Evolutionary conservation across 2,888 invertebrate species (phyloP).

Genomic region (Cecidostiba fungosa): DNA sequence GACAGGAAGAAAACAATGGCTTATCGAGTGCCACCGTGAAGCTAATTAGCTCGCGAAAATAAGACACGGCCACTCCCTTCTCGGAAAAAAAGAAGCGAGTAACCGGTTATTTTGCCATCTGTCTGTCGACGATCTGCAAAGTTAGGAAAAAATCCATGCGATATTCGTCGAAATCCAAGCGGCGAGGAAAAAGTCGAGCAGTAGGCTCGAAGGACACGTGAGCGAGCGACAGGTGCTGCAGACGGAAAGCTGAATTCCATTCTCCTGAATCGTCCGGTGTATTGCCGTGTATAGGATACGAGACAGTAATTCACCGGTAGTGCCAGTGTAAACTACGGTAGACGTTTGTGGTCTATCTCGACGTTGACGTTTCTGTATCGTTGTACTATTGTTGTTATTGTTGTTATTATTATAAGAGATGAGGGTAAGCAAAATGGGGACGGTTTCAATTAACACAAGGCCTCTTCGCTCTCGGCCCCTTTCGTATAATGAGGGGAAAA

Average conservation of each 20-base stretch:
- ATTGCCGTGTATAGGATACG: neutral
- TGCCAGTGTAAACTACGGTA: neutral
- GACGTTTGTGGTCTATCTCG: neutral
- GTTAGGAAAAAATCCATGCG: neutral
- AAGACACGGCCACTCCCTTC: neutral
- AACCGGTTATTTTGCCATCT: neutral
- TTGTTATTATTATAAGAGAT: neutral
- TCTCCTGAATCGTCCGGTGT: constrained; percentile 26
- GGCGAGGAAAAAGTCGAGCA: neutral
- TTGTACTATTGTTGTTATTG: neutral
- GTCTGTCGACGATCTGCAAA: too few species aligned
- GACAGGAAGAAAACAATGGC: neutral
- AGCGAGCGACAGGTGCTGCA: constrained; percentile 43
- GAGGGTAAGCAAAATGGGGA: neutral
- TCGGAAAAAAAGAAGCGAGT: neutral
- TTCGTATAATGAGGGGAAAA: neutral
- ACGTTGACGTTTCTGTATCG: neutral
- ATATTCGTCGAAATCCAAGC: neutral
- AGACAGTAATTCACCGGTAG: too few species aligned
- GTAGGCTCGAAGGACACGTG: neutral
- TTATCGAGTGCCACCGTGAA: constrained; percentile 2
- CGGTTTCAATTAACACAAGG: neutral
- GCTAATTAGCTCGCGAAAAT: constrained; percentile 2
- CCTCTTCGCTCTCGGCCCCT: neutral
- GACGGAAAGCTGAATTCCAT: constrained; percentile 53